A percentile compares a stretch with the other conserved stretches of the same genome.
phyloP scores from a whole-genome alignment of 2,797 vertebrate genomes.

The Gymnothorax reevesii region DNA sequence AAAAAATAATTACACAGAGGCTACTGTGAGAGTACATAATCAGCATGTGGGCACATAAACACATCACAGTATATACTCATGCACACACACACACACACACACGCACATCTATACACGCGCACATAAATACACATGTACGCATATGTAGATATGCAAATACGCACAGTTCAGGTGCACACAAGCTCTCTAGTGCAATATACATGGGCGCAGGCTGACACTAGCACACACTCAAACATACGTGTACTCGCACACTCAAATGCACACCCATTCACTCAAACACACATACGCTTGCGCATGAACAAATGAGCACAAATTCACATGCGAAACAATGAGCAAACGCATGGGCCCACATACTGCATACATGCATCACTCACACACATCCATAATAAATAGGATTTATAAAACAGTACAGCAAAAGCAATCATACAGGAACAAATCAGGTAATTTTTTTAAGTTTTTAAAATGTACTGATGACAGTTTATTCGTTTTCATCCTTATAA shows the following conservation, averaged over 20 bases:
- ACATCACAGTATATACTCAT: not conserved
- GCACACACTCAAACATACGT: not conserved
- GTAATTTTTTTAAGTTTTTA: not conserved
- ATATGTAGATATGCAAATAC: not conserved
- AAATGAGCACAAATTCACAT: too few relatives aligned
- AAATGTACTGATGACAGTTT: not conserved
- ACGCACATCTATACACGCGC: not conserved
- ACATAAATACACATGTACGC: not conserved
- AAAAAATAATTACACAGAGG: too few relatives aligned
- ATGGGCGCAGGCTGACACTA: not conserved
- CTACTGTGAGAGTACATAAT: not conserved
- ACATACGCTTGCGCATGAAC: not conserved
- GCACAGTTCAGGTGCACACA: not conserved
- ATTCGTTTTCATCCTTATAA: constrained; percentile 22
- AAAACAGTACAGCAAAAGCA: not conserved
- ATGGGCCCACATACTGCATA: too few relatives aligned
- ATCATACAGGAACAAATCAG: not conserved
- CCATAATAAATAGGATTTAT: not conserved
- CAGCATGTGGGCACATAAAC: not conserved
- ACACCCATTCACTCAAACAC: not conserved
- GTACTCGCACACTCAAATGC: not conserved
- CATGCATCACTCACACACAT: too few relatives aligned
- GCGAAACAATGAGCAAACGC: too few relatives aligned
- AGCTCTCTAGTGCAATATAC: too few relatives aligned
- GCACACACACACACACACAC: not conserved